Base-by-base conservation (phyloP, 2,113 vertebrate genomes). In the Seriola dumerili region DNA sequence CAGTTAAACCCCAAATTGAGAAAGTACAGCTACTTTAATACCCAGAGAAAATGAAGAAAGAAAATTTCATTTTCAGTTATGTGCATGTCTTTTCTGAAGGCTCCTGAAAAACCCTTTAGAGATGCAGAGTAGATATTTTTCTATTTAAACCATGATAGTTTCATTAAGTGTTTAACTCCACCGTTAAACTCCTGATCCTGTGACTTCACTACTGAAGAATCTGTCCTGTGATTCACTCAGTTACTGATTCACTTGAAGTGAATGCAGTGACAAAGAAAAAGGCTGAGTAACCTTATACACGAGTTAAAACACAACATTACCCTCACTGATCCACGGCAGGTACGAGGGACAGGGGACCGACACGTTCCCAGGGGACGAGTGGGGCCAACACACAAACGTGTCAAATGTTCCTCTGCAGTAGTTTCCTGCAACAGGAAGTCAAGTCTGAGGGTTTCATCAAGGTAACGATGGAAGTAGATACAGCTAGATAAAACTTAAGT, bases 261-360 rank as follows among this genome's bases (percentile, higher is more conserved):
- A 72, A 46, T 29, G 16, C 38, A 65, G 4, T 50, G 19, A 19
- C 68, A 57, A 23, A 23, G 8, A 36, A 5, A 6, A 58, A 25
- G 36, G 7, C 32, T 42, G 38, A 36, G 34, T 6, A 3, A 36
- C 34, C 6, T 36, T 36, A 36, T 36, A 36, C 34, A 36, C 1
- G 34, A 6, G 40, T 42, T 42, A 23, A 59, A 72, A 59, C 7
- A 3, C 3, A 14, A 67, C 46, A 6, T 87, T 94, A 99, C 97
- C 97, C 38, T 96, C 91, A 14, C 72, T 89, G 93, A 97, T 87
- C 97, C 96, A 96, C 0, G 97, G 97, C 81, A 99, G 88, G 87
- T 98, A 99, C 0, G 95, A 91, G 68, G 98, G 98, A 87, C 98
- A 99, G 64, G 96, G 95, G 63, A 99, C 96, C 0, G 98, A 97